phyloP scores from a whole-genome alignment of 1,140 invertebrate genomes.

The Pristionchus pacificus region DNA sequence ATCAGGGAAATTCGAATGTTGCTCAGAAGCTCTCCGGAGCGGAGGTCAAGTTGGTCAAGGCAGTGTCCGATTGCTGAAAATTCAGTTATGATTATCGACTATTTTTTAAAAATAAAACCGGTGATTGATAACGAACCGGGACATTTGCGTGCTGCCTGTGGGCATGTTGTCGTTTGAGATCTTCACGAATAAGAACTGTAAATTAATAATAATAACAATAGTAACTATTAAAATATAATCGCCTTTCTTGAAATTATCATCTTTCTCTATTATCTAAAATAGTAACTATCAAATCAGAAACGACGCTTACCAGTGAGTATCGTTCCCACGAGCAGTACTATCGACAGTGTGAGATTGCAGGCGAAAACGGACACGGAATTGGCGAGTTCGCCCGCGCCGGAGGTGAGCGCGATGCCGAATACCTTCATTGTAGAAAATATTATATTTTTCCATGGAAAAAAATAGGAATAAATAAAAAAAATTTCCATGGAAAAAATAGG shows the following conservation, averaged over 20 bases:
- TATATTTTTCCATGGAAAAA: too few relatives aligned
- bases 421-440: too few relatives aligned
- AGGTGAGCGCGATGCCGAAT: slow-evolving; percentile 76
- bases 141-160: slow-evolving; percentile 29
- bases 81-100: not conserved
- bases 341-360: slow-evolving; percentile 48
- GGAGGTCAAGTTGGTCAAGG: slow-evolving; percentile 22
- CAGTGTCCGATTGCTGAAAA: slow-evolving; percentile 38
- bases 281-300: not conserved
- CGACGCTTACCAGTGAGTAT: slow-evolving; percentile 40
- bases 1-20: not conserved
- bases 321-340: slow-evolving; percentile 46
- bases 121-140: slow-evolving; percentile 20
- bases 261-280: not conserved
- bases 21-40: not conserved
- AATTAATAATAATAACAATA: not conserved
- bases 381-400: slow-evolving; percentile 60
- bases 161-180: slow-evolving; percentile 34
- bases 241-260: not conserved
- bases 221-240: too few relatives aligned
- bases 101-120: not conserved
- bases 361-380: slow-evolving; percentile 33
- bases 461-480: too few relatives aligned
- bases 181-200: slow-evolving; percentile 29
- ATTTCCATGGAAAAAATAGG: slow-evolving; percentile 8